Evolutionary conservation across 1,140 invertebrate species (phyloP).

Genomic region (Formica exsecta): DNA sequence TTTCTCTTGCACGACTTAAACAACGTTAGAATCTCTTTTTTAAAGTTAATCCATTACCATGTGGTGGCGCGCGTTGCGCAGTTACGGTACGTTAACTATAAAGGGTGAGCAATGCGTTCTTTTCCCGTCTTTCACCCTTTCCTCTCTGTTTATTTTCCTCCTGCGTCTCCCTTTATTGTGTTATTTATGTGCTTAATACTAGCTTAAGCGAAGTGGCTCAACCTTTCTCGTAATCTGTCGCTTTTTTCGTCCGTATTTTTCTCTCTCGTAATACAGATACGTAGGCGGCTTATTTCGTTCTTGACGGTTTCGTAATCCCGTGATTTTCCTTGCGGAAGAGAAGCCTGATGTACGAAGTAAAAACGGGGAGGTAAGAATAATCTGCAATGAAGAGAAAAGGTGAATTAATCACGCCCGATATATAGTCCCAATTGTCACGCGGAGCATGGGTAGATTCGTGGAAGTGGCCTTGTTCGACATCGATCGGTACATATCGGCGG

Average conservation of each 20-base stretch:
- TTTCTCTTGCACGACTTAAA: slow-evolving; percentile 40
- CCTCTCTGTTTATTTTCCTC: slow-evolving; percentile 58
- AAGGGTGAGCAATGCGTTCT: slow-evolving; percentile 39
- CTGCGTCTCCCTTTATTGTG: slow-evolving; percentile 70
- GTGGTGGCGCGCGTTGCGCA: slow-evolving; percentile 53
- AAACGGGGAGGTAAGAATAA: slow-evolving; percentile 42
- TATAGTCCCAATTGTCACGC: slow-evolving; percentile 64
- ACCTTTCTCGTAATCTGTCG: slow-evolving; percentile 79
- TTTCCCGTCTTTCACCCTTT: slow-evolving; percentile 72
- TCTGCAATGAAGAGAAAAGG: neutral
- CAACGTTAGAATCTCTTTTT: slow-evolving; percentile 54
- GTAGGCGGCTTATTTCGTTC: slow-evolving; percentile 67
- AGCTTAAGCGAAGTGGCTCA: slow-evolving; percentile 74
- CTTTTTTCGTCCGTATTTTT: slow-evolving; percentile 75
- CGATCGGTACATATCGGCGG: slow-evolving; percentile 65
- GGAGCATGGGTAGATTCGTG: slow-evolving; percentile 57
- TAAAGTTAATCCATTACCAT: slow-evolving; percentile 63
- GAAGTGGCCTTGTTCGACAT: slow-evolving; percentile 68
- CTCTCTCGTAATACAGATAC: slow-evolving; percentile 67
- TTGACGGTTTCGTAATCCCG: slow-evolving; percentile 75
- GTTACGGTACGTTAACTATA: slow-evolving; percentile 59
- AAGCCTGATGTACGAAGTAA: slow-evolving; percentile 63
- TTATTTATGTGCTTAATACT: slow-evolving; percentile 82
- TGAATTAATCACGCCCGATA: slow-evolving; percentile 52
- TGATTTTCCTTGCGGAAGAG: slow-evolving; percentile 80